Evolutionary conservation across 2,888 invertebrate species (phyloP), one percentile per base, ranked within the genome.

Genomic region (Phytoseiulus persimilis): DNA sequence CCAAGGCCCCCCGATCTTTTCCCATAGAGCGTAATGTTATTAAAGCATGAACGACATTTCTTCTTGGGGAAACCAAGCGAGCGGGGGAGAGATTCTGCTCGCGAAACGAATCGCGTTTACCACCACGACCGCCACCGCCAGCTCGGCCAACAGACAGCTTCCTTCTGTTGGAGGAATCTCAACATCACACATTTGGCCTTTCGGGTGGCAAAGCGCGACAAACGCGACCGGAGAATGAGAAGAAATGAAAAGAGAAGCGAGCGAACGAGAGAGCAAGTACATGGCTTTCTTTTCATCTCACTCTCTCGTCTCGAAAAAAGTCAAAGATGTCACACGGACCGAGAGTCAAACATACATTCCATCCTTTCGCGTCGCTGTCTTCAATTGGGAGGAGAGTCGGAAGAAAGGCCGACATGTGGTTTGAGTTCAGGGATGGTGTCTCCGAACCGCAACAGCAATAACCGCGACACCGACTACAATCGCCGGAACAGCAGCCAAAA

Each of bases 1-100:
- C 65, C 65, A 65, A 65, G 65, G 65, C 65, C 65, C 65, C 65
- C 65, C 65, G 46, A 65, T 65, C 65, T 65, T 65, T 65, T 65
- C 65, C 65, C 65, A 65, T 65, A 65, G 65, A 65, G 65, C 65
- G 65, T 65, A 65, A 65, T 65, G 65, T 65, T 65, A 65, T 65
- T 65, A 65, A 65, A 65, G 65, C 65, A 28, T 65, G 65, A 65
- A 28, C 65, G 65, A 65, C 65, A 65, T 65, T 65, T 65, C 65
- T 65, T 65, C 65, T 65, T 23, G 65, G 65, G 18, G 65, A 18
- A 65, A 65, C 23, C 65, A 28, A 65, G 65, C 65, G 18, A 65
- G 65, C 65, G 28, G 18, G 28, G 65, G 65, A 65, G 65, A 65
- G 65, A 65, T 65, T 65, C 65, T 28, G 18, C 65, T 65, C 65